Evolutionary conservation across 2,113 vertebrate genomes (phyloP).

Genomic region (cattle (Bos taurus)): DNA sequence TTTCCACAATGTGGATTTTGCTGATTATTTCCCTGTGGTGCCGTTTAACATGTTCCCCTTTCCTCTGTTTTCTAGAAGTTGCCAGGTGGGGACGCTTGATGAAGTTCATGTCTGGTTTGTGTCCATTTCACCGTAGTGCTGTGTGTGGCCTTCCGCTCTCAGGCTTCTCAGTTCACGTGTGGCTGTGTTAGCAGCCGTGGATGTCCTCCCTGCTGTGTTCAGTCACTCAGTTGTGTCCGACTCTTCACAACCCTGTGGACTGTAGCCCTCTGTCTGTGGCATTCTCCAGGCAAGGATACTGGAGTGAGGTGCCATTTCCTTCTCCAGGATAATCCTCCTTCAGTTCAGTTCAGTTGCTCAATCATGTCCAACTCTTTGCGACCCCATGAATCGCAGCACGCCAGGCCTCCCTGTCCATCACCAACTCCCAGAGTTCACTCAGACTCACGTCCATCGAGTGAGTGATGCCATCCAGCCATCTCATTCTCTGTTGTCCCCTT

Average conservation of each 20-base stretch:
- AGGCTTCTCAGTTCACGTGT: no score
- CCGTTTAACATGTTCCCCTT: background rate
- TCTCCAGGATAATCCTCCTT: background rate
- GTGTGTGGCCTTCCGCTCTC: rapidly evolving
- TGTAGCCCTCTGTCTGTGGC: background rate
- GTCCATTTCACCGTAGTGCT: rapidly evolving
- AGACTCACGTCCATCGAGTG: no score
- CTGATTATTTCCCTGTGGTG: rapidly evolving
- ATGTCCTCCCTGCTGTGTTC: background rate
- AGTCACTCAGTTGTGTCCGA: background rate
- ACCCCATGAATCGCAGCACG: no score
- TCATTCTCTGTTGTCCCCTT: no score
- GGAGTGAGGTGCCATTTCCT: background rate
- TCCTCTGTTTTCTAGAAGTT: background rate
- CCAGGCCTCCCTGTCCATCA: no score
- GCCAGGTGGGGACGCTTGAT: no score
- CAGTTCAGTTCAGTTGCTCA: no score
- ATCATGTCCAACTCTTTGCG: no score
- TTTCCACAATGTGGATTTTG: background rate
- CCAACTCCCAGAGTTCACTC: no score
- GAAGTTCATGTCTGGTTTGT: background rate
- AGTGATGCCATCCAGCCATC: no score
- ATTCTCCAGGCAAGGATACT: background rate
- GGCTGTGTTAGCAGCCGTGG: background rate
- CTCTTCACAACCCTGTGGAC: background rate